These are phyloP conservation scores for Holothuria leucospilota DNA, from an alignment of 53 echinoderm and acorn worm genomes.

Conservation along the genomic window DNA sequence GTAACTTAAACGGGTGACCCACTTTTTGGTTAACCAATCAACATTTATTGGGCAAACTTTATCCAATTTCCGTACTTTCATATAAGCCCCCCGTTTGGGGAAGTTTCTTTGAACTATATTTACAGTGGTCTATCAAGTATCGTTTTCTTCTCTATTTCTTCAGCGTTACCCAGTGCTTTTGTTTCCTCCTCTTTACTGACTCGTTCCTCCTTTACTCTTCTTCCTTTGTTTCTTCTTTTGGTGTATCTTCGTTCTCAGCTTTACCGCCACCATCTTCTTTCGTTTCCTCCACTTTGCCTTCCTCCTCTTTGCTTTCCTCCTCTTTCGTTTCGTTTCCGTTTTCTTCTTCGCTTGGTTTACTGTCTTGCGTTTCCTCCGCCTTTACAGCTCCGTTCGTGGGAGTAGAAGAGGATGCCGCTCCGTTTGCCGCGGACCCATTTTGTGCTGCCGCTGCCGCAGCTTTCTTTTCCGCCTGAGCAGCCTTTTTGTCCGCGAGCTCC, in stretches of 20 bases:
- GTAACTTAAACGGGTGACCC: no score
- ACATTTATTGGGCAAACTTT: no score
- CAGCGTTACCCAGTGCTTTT: neutral
- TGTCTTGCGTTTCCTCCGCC: neutral
- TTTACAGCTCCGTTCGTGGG: neutral
- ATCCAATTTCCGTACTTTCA: no score
- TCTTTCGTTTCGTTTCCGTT: neutral
- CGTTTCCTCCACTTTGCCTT: neutral
- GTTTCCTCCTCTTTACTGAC: neutral
- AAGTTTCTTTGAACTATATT: no score
- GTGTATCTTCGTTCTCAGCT: constrained; percentile 10
- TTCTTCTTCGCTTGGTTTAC: neutral
- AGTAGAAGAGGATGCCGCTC: neutral
- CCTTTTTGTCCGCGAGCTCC: neutral
- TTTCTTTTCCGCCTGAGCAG: neutral
- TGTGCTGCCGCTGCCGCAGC: neutral
- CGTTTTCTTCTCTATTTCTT: neutral
- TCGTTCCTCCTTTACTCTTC: constrained; percentile 1
- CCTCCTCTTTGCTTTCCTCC: neutral
- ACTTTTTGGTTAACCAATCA: no score
- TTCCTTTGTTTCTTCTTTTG: neutral
- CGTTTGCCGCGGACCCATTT: neutral
- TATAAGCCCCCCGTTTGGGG: no score
- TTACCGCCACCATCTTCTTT: neutral
- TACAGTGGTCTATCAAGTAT: constrained; percentile 6